Percentiles rank a stretch among this genome's conserved stretches.
These are phyloP conservation scores for Choristoneura fumiferana DNA, from an alignment of 1,140 invertebrate species.

Conservation along the genomic window DNA sequence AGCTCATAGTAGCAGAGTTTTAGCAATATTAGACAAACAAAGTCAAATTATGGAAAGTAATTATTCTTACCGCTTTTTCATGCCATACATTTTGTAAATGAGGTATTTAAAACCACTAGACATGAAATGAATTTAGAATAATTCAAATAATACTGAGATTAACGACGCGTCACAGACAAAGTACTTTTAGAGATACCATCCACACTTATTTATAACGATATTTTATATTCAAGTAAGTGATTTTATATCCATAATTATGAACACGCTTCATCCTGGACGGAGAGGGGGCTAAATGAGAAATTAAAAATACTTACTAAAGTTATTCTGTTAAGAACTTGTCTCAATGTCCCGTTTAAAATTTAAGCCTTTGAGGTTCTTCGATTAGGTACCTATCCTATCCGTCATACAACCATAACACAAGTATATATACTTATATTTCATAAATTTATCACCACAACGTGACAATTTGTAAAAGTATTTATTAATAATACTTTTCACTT, in stretches of 20 bases:
- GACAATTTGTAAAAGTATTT: background rate
- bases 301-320: slow-evolving; percentile 31
- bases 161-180: no score
- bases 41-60: background rate
- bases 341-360: background rate
- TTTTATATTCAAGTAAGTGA: slow-evolving; percentile 10
- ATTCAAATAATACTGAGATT: slow-evolving; percentile 30
- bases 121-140: slow-evolving; percentile 25
- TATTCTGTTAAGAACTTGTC: slow-evolving; percentile 1
- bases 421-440: background rate
- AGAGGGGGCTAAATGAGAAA: slow-evolving; percentile 61
- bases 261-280: slow-evolving; percentile 72
- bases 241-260: slow-evolving; percentile 53
- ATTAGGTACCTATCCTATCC: background rate
- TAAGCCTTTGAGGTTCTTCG: background rate
- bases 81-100: background rate
- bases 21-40: slow-evolving; percentile 24
- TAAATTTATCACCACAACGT: background rate
- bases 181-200: background rate
- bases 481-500: background rate
- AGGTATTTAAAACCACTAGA: slow-evolving; percentile 1
- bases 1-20: slow-evolving; percentile 43
- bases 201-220: slow-evolving; percentile 15
- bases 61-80: no score
- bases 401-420: background rate